These are phyloP conservation scores for Lophotis ruficrista DNA, from an alignment of 2,113 vertebrate genomes.

Conservation along the genomic window DNA sequence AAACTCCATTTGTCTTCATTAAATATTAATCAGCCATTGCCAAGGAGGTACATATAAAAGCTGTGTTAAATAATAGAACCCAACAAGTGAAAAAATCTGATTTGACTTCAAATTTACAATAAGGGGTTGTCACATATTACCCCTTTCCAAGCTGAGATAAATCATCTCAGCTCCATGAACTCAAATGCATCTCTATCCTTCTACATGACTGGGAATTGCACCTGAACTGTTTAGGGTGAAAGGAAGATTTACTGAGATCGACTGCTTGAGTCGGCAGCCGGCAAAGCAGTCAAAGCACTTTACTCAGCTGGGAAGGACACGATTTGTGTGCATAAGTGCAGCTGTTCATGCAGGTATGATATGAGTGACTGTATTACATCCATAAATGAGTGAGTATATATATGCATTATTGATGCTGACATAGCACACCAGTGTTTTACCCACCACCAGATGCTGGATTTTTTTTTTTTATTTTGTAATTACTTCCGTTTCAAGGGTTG, in stretches of 20 bases:
- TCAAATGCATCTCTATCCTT: not conserved
- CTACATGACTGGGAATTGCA: not conserved
- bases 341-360: not conserved
- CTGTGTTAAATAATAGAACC: not conserved
- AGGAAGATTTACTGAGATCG: not conserved
- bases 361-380: not conserved
- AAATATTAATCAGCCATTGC: constrained; percentile 5
- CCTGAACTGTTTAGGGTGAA: not conserved
- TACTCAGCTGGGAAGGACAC: not conserved
- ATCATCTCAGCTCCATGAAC: not conserved
- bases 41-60: not conserved
- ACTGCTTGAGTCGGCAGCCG: not conserved
- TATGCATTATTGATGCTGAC: not conserved
- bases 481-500: not conserved
- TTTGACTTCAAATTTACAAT: not conserved
- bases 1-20: constrained; percentile 23
- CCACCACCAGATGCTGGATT: not conserved
- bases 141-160: not conserved
- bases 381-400: not conserved
- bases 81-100: not conserved
- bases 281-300: not conserved
- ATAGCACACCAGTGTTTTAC: not conserved
- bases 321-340: not conserved
- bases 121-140: not conserved
- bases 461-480: not conserved